phyloP scores from a whole-genome alignment of 1,140 invertebrate genomes.

The Diabrotica virgifera region DNA sequence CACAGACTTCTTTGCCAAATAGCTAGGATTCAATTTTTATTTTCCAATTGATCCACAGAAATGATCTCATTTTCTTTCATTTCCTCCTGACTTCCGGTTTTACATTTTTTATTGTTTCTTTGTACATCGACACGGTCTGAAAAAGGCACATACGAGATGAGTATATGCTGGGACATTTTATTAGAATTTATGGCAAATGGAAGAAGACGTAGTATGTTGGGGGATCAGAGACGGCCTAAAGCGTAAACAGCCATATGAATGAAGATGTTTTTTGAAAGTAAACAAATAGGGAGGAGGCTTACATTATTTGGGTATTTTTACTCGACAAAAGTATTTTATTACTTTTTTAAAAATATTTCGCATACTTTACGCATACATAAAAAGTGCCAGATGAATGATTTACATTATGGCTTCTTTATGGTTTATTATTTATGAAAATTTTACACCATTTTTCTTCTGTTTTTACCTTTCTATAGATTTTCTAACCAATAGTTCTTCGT shows the following conservation, averaged over 20 bases:
- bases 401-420: too few species aligned
- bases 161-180: slow-evolving; percentile 35
- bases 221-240: slow-evolving; percentile 19
- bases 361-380: too few species aligned
- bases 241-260: slow-evolving; percentile 36
- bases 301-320: not conserved
- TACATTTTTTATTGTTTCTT: slow-evolving; percentile 21
- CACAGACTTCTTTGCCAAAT: too few species aligned
- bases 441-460: too few species aligned
- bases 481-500: too few species aligned
- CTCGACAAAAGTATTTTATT: too few species aligned
- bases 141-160: slow-evolving; percentile 10
- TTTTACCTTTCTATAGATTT: too few species aligned
- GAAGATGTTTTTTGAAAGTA: slow-evolving; percentile 26
- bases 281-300: slow-evolving; percentile 6
- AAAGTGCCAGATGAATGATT: too few species aligned
- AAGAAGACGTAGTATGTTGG: slow-evolving; percentile 22
- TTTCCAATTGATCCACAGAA: not conserved
- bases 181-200: slow-evolving; percentile 41
- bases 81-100: not conserved
- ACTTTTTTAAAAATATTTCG: too few species aligned
- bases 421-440: too few species aligned
- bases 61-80: not conserved
- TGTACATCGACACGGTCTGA: slow-evolving; percentile 11
- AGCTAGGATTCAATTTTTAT: not conserved